phyloP scores from a whole-genome alignment of 2,797 vertebrate genomes.

The Tadarida brasiliensis region DNA sequence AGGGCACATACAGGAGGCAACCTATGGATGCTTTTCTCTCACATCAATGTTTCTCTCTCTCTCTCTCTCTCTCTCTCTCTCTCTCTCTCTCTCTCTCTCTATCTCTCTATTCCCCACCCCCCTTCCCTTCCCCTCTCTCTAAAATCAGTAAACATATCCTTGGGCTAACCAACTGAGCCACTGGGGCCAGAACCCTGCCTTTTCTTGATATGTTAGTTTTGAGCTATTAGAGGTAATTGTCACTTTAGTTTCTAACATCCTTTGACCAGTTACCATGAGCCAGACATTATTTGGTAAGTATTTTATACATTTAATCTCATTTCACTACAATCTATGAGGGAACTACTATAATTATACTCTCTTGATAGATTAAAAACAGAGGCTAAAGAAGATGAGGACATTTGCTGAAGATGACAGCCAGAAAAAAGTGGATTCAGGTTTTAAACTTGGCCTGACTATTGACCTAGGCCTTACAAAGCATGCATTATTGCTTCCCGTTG shows the following conservation, averaged over 20 bases:
- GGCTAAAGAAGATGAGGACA: neutral
- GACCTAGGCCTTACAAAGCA: neutral
- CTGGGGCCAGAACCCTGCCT: too few relatives aligned
- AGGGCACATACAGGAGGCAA: too few relatives aligned
- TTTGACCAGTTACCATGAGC: neutral
- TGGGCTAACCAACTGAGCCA: too few relatives aligned
- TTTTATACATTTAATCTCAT: neutral
- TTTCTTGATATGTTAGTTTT: neutral
- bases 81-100: too few relatives aligned
- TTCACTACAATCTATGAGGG: neutral
- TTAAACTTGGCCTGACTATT: neutral
- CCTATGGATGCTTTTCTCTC: too few relatives aligned
- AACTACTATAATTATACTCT: neutral
- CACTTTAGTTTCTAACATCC: conserved; percentile 28
- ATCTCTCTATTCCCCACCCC: too few relatives aligned
- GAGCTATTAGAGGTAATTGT: neutral
- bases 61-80: too few relatives aligned
- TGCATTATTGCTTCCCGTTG: neutral
- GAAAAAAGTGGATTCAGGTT: neutral
- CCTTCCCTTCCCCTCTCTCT: neutral
- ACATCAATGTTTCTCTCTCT: too few relatives aligned
- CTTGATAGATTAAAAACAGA: conserved; percentile 20
- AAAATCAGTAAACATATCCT: neutral
- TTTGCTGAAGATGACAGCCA: neutral
- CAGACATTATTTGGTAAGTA: conserved; percentile 22